phyloP scores from a whole-genome alignment of 2,113 vertebrate species.

The Hippocampus guttulatus region DNA sequence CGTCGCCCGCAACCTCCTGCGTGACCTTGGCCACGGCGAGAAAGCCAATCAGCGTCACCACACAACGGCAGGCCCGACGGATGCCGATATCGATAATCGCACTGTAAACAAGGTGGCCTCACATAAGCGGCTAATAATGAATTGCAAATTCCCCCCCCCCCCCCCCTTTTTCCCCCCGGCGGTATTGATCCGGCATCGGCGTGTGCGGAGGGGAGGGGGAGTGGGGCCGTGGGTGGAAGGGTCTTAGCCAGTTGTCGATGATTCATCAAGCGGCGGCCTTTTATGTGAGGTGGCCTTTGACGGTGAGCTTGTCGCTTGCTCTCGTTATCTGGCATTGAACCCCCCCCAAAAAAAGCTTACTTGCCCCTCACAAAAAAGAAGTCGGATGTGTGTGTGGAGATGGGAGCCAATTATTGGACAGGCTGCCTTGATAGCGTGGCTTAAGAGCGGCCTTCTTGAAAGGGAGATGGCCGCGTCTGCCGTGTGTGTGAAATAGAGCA shows the following conservation, averaged over 20 bases:
- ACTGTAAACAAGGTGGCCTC: conserved; percentile 73
- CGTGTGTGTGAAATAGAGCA: conserved; percentile 2
- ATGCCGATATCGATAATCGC: conserved; percentile 54
- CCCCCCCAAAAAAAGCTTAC: conserved; percentile 35
- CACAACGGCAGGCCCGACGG: conserved; percentile 25
- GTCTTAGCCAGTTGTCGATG: conserved; percentile 63
- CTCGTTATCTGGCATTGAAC: conserved; percentile 73
- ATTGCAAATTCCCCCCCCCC: conserved; percentile 75
- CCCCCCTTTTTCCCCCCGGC: conserved; percentile 14
- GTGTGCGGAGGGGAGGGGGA: conserved; percentile 46
- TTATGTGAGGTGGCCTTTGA: conserved; percentile 75
- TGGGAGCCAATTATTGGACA: conserved; percentile 74
- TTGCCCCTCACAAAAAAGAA: conserved; percentile 51
- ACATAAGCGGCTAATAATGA: conserved; percentile 80
- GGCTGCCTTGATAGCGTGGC: conserved; percentile 73
- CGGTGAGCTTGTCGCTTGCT: conserved; percentile 74
- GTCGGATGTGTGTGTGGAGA: conserved; percentile 29
- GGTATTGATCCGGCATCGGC: conserved; percentile 79
- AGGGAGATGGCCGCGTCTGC: conserved; percentile 52
- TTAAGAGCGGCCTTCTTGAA: conserved; percentile 75
- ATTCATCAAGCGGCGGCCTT: conserved; percentile 73
- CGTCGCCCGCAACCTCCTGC: conserved; percentile 7
- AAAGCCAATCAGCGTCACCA: conserved; percentile 37
- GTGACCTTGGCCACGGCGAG: conserved; percentile 60
- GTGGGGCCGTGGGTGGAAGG: conserved; percentile 17